phyloP scores from a whole-genome alignment of 1,140 invertebrate species.

The Lineus longissimus region DNA sequence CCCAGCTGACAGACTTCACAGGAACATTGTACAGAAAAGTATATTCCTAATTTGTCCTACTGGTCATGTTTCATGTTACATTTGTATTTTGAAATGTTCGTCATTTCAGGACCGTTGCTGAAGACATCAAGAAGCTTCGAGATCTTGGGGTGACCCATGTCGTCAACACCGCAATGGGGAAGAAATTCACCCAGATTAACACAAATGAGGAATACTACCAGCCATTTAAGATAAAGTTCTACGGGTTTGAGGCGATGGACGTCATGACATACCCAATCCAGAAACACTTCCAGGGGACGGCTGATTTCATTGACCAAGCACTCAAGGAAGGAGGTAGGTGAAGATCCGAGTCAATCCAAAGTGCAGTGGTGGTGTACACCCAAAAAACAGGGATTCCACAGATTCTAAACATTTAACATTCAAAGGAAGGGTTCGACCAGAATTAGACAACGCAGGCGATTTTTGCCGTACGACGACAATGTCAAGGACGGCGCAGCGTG shows the following conservation, averaged over 20 bases:
- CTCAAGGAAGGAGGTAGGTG: conserved; percentile 55
- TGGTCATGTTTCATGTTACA: too few species aligned
- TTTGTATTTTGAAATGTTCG: too few species aligned
- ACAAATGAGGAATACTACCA: conserved; percentile 62
- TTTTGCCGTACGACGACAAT: too few species aligned
- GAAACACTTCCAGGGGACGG: conserved; percentile 71
- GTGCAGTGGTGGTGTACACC: background rate
- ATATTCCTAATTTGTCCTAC: too few species aligned
- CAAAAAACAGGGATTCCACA: too few species aligned
- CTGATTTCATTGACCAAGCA: conserved; percentile 76
- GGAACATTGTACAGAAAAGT: too few species aligned
- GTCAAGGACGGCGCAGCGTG: too few species aligned
- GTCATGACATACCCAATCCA: conserved; percentile 71
- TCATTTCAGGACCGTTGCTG: conserved; percentile 44
- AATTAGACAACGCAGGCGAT: too few species aligned
- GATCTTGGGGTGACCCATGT: conserved; percentile 52
- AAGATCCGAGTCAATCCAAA: background rate
- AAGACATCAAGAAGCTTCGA: conserved; percentile 42
- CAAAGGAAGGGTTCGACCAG: too few species aligned
- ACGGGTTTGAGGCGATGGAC: conserved; percentile 76
- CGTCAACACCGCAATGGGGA: conserved; percentile 52
- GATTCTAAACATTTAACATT: too few species aligned
- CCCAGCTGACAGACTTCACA: too few species aligned
- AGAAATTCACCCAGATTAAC: conserved; percentile 44
- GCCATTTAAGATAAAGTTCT: conserved; percentile 68